These are phyloP conservation scores for Ptychochromis oligacanthus DNA, from an alignment of 2,113 vertebrate genomes.

Conservation along the genomic window DNA sequence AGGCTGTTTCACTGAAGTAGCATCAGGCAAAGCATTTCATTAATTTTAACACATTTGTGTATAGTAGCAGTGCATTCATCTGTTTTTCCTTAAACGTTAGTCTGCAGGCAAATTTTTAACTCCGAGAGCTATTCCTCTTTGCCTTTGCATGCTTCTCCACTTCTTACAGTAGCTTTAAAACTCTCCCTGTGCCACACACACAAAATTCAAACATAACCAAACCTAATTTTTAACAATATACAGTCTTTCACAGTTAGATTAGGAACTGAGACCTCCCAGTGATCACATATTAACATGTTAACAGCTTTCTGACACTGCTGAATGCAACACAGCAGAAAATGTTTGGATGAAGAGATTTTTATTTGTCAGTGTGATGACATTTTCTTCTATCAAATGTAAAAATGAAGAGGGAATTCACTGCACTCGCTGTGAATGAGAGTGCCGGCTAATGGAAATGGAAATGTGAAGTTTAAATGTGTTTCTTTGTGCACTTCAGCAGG, in stretches of 20 bases:
- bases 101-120: background rate
- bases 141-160: background rate
- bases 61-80: background rate
- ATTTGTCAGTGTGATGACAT: conserved; percentile 9
- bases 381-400: conserved; percentile 28
- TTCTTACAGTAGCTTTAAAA: too few relatives aligned
- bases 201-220: conserved; percentile 2
- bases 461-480: conserved; percentile 55
- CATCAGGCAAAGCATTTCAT: background rate
- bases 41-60: background rate
- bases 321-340: conserved; percentile 8
- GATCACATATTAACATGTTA: conserved; percentile 13
- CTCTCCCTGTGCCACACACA: background rate
- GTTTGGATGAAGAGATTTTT: conserved; percentile 14
- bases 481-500: conserved; percentile 43
- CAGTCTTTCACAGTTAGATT: background rate
- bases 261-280: background rate
- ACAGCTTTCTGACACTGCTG: conserved; percentile 5
- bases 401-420: conserved; percentile 34
- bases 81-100: too few relatives aligned
- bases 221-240: background rate
- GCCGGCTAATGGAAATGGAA: conserved; percentile 58
- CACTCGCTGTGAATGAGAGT: conserved; percentile 25
- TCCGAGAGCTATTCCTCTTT: background rate
- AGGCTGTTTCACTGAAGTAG: background rate